Evolutionary conservation across 2,797 vertebrate species (phyloP).

Genomic region (Steatocranus sp.): DNA sequence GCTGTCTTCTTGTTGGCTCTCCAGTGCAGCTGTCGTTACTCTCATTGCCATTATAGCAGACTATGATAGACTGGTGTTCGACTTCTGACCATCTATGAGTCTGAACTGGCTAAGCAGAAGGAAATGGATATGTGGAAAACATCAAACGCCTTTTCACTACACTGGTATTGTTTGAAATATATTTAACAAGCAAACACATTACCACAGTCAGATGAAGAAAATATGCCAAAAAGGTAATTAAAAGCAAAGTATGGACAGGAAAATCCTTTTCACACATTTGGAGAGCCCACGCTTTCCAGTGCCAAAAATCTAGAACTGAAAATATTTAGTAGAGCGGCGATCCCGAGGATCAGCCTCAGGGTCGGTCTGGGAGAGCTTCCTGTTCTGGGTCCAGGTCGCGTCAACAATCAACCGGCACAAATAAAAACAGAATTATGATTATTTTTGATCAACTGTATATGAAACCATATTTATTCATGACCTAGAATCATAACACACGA

Average conservation of each 20-base stretch:
- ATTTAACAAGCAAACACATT: not conserved
- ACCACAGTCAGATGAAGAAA: not conserved
- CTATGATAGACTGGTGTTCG: not conserved
- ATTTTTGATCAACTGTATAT: not conserved
- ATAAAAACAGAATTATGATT: not conserved
- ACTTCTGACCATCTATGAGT: accelerated
- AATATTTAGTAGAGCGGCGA: too few relatives aligned
- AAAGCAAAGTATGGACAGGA: too few relatives aligned
- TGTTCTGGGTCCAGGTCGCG: not conserved
- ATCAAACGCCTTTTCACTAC: not conserved
- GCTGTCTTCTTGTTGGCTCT: not conserved
- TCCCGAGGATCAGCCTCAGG: too few relatives aligned
- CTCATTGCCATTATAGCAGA: not conserved
- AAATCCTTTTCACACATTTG: too few relatives aligned
- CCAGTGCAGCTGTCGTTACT: not conserved
- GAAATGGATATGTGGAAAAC: not conserved
- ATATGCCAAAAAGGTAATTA: not conserved
- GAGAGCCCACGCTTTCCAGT: too few relatives aligned
- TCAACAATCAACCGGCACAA: not conserved
- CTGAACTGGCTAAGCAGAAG: not conserved
- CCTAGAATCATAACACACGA: not conserved
- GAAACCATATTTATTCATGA: not conserved
- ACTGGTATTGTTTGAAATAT: not conserved
- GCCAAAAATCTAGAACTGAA: too few relatives aligned
- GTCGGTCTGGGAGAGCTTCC: too few relatives aligned